Conservation (phyloP, 2,797 vertebrate genomes). For the Rhinoraja longicauda region DNA sequence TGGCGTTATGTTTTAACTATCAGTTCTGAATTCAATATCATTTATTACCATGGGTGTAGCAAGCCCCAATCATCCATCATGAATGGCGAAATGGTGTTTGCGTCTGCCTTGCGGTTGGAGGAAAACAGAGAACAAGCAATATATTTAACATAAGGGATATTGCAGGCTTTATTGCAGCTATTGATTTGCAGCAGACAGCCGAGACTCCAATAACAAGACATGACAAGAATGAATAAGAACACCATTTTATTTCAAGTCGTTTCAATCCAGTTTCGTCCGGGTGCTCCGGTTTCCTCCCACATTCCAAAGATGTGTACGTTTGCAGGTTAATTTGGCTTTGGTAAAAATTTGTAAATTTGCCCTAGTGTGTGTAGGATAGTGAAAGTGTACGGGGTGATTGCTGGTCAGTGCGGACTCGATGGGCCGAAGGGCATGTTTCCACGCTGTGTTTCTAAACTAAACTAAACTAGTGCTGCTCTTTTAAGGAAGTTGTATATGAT, state of each 20-base stretch:
- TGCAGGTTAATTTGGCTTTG: too few relatives aligned
- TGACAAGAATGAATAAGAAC: neutral
- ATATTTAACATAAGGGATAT: neutral
- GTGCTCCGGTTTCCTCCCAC: too few relatives aligned
- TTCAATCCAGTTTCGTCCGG: too few relatives aligned
- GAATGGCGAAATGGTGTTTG: neutral
- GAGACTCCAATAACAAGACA: neutral
- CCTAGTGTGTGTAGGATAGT: too few relatives aligned
- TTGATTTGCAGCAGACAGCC: neutral
- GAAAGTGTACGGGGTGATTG: too few relatives aligned
- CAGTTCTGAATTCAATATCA: constrained; percentile 10
- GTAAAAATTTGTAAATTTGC: too few relatives aligned
- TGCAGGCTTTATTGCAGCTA: neutral
- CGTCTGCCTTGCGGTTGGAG: neutral
- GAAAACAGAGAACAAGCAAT: neutral
- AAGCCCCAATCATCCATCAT: neutral
- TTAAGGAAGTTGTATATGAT: neutral
- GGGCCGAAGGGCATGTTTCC: too few relatives aligned
- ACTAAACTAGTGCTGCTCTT: too few relatives aligned
- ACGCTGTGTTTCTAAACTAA: too few relatives aligned
- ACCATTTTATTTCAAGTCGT: constrained; percentile 11
- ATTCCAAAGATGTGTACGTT: too few relatives aligned
- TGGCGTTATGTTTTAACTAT: neutral
- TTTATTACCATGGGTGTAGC: neutral
- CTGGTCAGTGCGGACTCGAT: too few relatives aligned